phyloP scores from a whole-genome alignment of 2,888 invertebrate species.

The Polydesmus complanatus region DNA sequence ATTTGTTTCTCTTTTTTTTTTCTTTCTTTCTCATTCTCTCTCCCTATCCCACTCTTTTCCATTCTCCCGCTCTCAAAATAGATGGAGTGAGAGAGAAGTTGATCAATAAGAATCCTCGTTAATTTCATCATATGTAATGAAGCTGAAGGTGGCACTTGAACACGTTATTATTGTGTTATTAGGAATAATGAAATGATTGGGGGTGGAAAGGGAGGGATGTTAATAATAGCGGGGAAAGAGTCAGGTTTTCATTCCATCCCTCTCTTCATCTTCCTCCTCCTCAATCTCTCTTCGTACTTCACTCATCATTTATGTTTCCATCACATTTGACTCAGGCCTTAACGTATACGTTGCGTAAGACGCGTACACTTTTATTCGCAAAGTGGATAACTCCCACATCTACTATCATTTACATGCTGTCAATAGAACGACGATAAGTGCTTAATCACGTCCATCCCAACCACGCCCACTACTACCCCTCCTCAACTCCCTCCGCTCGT shows the following conservation, averaged over 20 bases:
- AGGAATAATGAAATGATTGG: not conserved
- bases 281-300: not conserved
- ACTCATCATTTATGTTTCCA: not conserved
- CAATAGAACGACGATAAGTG: constrained; percentile 12
- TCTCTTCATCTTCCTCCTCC: not conserved
- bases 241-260: not conserved
- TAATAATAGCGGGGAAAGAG: not conserved
- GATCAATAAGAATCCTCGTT: not conserved
- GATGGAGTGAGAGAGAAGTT: not conserved
- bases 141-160: not conserved
- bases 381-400: not conserved
- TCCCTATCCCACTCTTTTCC: not conserved
- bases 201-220: not conserved
- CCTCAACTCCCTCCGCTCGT: not conserved
- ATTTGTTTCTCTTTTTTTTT: not conserved
- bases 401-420: constrained; percentile 14
- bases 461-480: not conserved
- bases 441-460: constrained; percentile 6
- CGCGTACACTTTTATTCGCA: not conserved
- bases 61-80: no score
- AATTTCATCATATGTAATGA: not conserved
- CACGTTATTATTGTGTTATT: not conserved
- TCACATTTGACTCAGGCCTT: not conserved
- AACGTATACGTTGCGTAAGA: not conserved
- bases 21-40: not conserved